Conservation (phyloP, 2,888 invertebrate genomes). For the Lutraria lutraria region DNA sequence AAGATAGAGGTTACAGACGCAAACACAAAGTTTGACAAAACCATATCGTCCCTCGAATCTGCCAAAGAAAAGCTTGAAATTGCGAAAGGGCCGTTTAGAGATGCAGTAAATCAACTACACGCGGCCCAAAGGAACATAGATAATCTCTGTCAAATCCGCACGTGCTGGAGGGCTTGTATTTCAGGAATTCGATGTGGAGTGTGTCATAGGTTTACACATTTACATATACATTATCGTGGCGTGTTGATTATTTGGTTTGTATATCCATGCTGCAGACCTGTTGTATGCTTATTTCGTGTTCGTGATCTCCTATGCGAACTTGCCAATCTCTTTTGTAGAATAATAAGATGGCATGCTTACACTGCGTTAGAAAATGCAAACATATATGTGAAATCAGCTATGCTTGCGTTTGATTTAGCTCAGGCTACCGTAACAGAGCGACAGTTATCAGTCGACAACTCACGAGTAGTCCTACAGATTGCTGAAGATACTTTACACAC, state of each 20-base stretch:
- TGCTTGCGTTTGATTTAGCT: slow-evolving; percentile 66
- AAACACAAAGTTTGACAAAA: slow-evolving; percentile 62
- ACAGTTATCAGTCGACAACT: slow-evolving; percentile 66
- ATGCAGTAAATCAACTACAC: slow-evolving; percentile 57
- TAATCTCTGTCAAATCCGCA: slow-evolving; percentile 66
- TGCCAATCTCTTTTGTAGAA: slow-evolving; percentile 59
- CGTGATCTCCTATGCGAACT: slow-evolving; percentile 61
- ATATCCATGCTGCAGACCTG: slow-evolving; percentile 61
- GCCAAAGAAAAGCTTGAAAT: slow-evolving; percentile 60
- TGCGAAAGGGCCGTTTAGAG: slow-evolving; percentile 63
- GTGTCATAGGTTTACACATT: slow-evolving; percentile 48
- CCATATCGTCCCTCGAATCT: slow-evolving; percentile 54
- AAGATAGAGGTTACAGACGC: slow-evolving; percentile 54
- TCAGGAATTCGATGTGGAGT: slow-evolving; percentile 61
- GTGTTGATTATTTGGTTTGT: slow-evolving; percentile 38
- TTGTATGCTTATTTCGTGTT: slow-evolving; percentile 63
- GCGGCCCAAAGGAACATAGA: slow-evolving; percentile 66
- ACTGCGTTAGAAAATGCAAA: slow-evolving; percentile 61
- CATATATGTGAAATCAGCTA: slow-evolving; percentile 58
- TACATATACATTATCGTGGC: too few species aligned
- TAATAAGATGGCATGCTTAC: slow-evolving; percentile 58
- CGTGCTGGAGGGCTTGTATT: slow-evolving; percentile 62
- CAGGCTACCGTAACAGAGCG: slow-evolving; percentile 58
- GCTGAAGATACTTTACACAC: slow-evolving; percentile 57
- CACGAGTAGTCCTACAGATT: slow-evolving; percentile 56